Base-by-base conservation (phyloP, 2,888 invertebrate genomes). In the Drosophila quinaria region DNA sequence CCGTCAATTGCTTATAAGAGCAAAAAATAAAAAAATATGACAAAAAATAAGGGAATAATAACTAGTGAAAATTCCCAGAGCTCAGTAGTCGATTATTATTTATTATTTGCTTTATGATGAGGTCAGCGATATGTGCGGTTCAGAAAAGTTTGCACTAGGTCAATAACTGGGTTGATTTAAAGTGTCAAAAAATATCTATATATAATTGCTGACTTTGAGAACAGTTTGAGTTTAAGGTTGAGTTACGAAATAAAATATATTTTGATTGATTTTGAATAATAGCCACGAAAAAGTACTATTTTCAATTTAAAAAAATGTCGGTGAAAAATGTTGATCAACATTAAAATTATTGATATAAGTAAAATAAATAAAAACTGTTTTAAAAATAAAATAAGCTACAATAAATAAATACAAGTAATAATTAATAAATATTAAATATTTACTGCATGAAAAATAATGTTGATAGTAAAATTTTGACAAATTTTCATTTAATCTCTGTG, bases 41-140 rank as follows among this genome's bases (percentile, higher is more conserved):
- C n/a, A 50, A 9, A 22, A 9, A 19, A 11, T 3, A 33, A 9
- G 5, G 42, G 44, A 49, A 59, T 54, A 63, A 59, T 46, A 44
- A 29, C 13, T 22, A 19, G 44, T 50, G 39, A 55, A 54, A 62
- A 68, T 59, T 29, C 37, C 58, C 50, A 62, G 60, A 69, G 64
- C 46, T 50, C 49, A 60, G 52, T 59, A 50, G 61, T 42, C 39
- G 50, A 55, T 55, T 59, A 51, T 55, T 75, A 61, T 78, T 78
- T 78, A 25, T 47, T 76, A 61, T 78, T 78, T 78, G 25, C 33
- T n/a, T 62, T 35, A 8, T 39, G 58, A 56, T 70, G 74, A 78
- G 63, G 44, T 78, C 58, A 74, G 52, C 58, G 25, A 31, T 47
- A 15, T 19, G 13, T 50, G 49, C 19, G 49, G 11, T 6, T 46